A percentile compares a stretch with the other conserved stretches of the same genome.
These are phyloP conservation scores for Clarias pachynema DNA, from an alignment of 2,797 vertebrate genomes.

Conservation along the genomic window DNA sequence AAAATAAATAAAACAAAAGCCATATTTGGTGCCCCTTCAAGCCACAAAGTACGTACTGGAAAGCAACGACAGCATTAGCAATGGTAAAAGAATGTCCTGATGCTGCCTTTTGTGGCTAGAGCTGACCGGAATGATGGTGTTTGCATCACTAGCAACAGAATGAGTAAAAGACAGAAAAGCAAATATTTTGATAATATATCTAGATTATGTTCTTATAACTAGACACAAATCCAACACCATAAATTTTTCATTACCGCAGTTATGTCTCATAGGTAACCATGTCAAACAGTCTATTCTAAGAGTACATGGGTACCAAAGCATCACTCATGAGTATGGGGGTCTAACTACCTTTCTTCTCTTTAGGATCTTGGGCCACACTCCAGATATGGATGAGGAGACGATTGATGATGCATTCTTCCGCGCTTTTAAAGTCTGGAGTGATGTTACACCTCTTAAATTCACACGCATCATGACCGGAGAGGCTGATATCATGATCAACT, in stretches of 20 bases:
- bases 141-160: constrained; percentile 24
- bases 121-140: constrained; percentile 16
- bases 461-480: constrained; percentile 89
- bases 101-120: constrained; percentile 32
- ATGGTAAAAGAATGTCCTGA: constrained; percentile 47
- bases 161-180: background rate
- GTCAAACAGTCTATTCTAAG: background rate
- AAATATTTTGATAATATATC: background rate
- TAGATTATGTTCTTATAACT: background rate
- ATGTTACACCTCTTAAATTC: constrained; percentile 90
- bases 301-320: background rate
- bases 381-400: constrained; percentile 91
- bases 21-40: constrained; percentile 23
- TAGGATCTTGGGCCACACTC: constrained; percentile 92
- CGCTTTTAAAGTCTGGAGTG: constrained; percentile 97
- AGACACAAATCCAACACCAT: background rate
- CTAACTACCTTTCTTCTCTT: constrained; percentile 19
- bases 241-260: constrained; percentile 3
- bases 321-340: background rate
- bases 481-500: constrained; percentile 98
- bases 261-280: background rate
- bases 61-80: constrained; percentile 61
- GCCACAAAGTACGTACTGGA: constrained; percentile 22
- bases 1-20: constrained; percentile 1
- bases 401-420: constrained; percentile 93